Base-by-base conservation (phyloP, 2,797 vertebrate species). In the Alcedo atthis region DNA sequence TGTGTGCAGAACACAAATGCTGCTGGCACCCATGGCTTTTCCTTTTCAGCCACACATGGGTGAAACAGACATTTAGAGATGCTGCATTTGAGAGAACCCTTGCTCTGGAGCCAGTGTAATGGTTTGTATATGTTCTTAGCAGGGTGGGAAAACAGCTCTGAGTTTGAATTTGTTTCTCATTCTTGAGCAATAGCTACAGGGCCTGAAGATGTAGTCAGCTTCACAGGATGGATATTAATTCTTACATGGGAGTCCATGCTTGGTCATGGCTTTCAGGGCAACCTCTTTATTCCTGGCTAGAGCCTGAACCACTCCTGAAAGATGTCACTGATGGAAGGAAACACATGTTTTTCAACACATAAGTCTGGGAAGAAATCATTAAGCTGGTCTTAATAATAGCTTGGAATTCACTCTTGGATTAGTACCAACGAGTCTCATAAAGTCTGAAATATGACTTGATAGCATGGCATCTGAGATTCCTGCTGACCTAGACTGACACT, bases 1-100 rank as follows among this genome's bases (percentile, higher is more conserved):
- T 73, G 21, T 86, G 46, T 70, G 55, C 61, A 91, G 77, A 89
- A 86, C 61, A 83, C 6, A 62, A 62, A 78, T 55, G 15, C 66
- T 92, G 28, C 66, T 92, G 51, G 51, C 32, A 71, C 32, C 25
- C 46, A 35, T 48, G 14, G 11, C 35, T 85, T 90, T 63, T 18
- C 20, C 49, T 35, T 59, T 63, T 80, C 32, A 78, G 73, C 28
- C 66, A 32, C n/a, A 19, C 4, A 2, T 16, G 30, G 4, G 21
- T 45, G 78, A 80, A 84, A 74, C 43, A 9, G 55, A 2, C 40
- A 32, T 67, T 87, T 59, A 6, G 61, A 55, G 63, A 32, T 53
- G 17, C 20, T n/a, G 16, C 28, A n/a, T 81, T 68, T 92, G 55
- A 80, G 30, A 18, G 42, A 66, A 18, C 33, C 8, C n/a, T 48